phyloP scores from a whole-genome alignment of 2,797 vertebrate genomes.

The Takifugu rubripes region DNA sequence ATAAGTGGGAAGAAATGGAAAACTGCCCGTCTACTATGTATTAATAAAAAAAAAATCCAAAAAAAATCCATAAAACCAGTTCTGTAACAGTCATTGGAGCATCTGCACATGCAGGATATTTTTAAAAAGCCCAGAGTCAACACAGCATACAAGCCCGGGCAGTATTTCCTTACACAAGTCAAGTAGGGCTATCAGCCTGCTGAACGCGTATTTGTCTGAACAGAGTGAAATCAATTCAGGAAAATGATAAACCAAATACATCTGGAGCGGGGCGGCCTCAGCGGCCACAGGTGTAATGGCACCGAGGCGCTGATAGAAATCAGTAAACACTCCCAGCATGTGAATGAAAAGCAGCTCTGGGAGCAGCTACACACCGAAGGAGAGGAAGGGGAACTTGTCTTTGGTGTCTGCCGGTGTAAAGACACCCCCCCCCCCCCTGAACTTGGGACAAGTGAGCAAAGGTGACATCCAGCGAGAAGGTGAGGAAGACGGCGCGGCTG shows the following conservation, averaged over 20 bases:
- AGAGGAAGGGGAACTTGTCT: neutral
- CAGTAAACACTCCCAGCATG: constrained; percentile 49
- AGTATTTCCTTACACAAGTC: constrained; percentile 39
- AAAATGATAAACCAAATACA: constrained; percentile 52
- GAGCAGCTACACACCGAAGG: constrained; percentile 13
- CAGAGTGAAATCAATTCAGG: constrained; percentile 49
- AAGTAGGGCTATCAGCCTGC: constrained; percentile 39
- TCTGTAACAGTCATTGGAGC: too few species aligned
- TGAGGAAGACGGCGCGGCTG: constrained; percentile 46
- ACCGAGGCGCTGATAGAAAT: constrained; percentile 61
- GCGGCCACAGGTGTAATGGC: constrained; percentile 49
- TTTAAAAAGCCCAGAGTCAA: constrained; percentile 18
- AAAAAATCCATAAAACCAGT: constrained; percentile 16
- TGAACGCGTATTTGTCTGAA: constrained; percentile 27
- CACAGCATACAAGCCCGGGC: constrained; percentile 18
- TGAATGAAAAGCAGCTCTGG: constrained; percentile 44
- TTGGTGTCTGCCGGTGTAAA: constrained; percentile 20
- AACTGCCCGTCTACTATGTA: constrained; percentile 31
- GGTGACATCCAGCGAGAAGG: constrained; percentile 39
- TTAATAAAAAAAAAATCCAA: constrained; percentile 28
- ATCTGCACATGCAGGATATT: constrained; percentile 14
- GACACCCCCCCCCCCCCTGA: constrained; percentile 24
- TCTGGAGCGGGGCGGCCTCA: constrained; percentile 31
- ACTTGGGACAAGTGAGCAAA: constrained; percentile 26
- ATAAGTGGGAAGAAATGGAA: constrained; percentile 36